Conservation (phyloP, 2,888 invertebrate species). For the Yponomeuta malinellus region DNA sequence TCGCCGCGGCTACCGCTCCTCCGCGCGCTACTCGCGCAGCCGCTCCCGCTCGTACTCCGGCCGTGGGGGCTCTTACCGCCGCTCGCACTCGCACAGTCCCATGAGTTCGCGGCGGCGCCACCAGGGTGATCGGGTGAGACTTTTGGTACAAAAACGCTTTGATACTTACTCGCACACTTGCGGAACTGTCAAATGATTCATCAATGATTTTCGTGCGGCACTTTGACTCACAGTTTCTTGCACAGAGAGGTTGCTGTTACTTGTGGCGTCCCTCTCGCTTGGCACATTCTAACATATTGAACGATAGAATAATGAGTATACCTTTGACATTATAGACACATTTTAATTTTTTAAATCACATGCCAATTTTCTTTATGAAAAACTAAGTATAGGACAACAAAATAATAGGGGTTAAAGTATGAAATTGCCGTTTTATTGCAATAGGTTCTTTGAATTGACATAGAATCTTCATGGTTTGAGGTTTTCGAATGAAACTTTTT, state of each 20-base stretch:
- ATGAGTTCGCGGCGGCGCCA: constrained; percentile 89
- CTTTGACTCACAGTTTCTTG: not conserved
- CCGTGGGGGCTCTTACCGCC: constrained; percentile 72
- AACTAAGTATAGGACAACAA: no score
- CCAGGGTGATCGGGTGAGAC: constrained; percentile 81
- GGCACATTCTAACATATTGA: not conserved
- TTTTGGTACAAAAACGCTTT: constrained; percentile 15
- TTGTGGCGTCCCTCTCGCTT: constrained; percentile 4
- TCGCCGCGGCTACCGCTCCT: constrained; percentile 73
- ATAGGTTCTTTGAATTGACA: no score
- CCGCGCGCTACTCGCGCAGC: constrained; percentile 76
- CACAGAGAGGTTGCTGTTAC: not conserved
- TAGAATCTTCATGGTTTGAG: no score
- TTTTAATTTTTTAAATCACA: no score
- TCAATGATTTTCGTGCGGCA: not conserved
- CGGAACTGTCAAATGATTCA: not conserved
- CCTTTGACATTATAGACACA: no score
- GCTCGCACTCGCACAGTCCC: constrained; percentile 84
- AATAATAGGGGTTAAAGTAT: no score
- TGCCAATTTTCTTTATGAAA: no score
- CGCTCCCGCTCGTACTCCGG: constrained; percentile 79
- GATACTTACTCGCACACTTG: not conserved
- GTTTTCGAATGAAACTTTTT: no score
- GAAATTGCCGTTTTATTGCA: no score
- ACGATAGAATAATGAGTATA: no score